Conservation (phyloP, 1,140 invertebrate species). For the Psilanteris sp. region DNA sequence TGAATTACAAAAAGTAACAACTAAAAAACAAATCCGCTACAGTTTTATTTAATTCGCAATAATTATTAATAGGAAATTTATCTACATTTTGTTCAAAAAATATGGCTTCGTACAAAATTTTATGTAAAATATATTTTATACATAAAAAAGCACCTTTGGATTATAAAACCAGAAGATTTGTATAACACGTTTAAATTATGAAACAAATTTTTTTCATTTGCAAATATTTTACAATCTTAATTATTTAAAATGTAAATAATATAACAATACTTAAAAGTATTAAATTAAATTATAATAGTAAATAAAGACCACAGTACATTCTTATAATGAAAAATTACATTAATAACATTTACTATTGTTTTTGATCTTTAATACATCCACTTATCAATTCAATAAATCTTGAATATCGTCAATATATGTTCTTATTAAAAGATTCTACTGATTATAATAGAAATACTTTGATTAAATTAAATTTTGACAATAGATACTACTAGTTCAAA, state of each 20-base stretch:
- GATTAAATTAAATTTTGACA: too few relatives aligned
- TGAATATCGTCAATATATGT: too few relatives aligned
- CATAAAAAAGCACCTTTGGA: slow-evolving; percentile 52
- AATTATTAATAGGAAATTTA: slow-evolving; percentile 5
- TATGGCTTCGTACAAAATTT: slow-evolving; percentile 55
- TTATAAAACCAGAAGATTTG: slow-evolving; percentile 19
- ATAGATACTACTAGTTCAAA: too few relatives aligned
- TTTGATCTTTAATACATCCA: too few relatives aligned
- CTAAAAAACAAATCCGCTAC: slow-evolving; percentile 32
- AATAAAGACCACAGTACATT: too few relatives aligned
- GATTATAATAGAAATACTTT: too few relatives aligned
- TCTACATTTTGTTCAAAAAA: slow-evolving; percentile 37
- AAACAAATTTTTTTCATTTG: too few relatives aligned
- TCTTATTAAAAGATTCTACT: too few relatives aligned
- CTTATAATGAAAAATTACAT: too few relatives aligned
- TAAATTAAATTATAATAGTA: slow-evolving; percentile 9
- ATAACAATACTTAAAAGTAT: slow-evolving; percentile 15
- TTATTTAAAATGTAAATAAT: slow-evolving; percentile 4
- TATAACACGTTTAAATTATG: background rate
- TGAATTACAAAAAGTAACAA: slow-evolving; percentile 45
- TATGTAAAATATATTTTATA: slow-evolving; percentile 28
- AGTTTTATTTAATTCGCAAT: slow-evolving; percentile 13
- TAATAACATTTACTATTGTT: too few relatives aligned
- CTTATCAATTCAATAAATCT: too few relatives aligned
- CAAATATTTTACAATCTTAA: slow-evolving; percentile 2